Base-by-base conservation (phyloP, 2,797 vertebrate genomes). In the Lepus oiostolus region DNA sequence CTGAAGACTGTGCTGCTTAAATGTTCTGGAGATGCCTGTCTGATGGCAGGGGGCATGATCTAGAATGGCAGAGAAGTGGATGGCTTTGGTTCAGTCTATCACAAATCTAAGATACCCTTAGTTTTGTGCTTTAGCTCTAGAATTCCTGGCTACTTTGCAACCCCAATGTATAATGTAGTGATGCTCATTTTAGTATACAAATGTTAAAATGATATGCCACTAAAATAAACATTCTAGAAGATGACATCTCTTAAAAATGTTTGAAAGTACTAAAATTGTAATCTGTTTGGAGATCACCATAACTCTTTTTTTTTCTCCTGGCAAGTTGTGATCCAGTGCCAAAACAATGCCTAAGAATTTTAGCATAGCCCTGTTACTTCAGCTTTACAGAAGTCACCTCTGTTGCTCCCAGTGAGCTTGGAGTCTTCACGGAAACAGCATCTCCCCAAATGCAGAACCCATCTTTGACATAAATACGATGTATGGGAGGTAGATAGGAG, bases 231-330 rank as follows among this genome's bases (percentile, higher is more conserved):
- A 22, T 74, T 81, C 50, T 67, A 47, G 13, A 88, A 42, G 30
- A 77, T 60, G 13, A 58, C 54, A 58, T 58, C 13, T 16, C 13
- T 5, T 19, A 58, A 58, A 58, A 19, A 58, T 42, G 42, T 42
- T 88, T 91, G n/a, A 62, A 93, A 72, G 30, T 74, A 62, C 62
- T 85, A 87, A 90, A 81, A 38, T 42, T 47, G 76, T 62, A 74
- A 82, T 80, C 10, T 47, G 75, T 90, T 72, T 32, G 35, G 74
- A 95, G 14, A 26, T 67, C 14, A 81, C 24, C 28, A 30, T 17
- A 32, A 42, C 42, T 42, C 42, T 50, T 16, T 76, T 22, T 47
- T 83, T 65, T 8, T n/a, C 35, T 22, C 7, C 62, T 65, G 21
- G 10, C 52, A 42, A 88, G 50, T 35, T 38, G 22, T 67, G 22